Base-by-base conservation (phyloP, 2,888 invertebrate genomes). In the Noctua comes region DNA sequence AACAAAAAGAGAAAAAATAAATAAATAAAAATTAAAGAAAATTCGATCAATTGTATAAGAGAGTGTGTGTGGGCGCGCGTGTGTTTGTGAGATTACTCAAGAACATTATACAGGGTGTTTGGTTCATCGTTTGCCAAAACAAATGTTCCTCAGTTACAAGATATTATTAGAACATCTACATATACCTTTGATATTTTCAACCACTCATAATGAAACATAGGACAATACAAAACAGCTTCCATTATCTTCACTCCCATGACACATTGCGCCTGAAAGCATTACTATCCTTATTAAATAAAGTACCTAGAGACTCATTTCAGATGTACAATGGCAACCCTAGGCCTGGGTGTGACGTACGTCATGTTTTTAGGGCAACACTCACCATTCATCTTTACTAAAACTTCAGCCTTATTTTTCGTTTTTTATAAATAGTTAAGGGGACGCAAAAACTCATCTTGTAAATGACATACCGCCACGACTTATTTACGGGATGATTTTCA, bases 331-430 rank as follows among this genome's bases (percentile, higher is more conserved):
- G 66, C 46, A 73, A 51, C 65, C 71, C 66, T 68, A 66, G 64
- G 62, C 31, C 76, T 84, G 83, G 21, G 40, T 13, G 65, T 85
- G 87, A 89, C 83, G 75, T 70, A 54, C 51, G 81, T 88, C 89
- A 85, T 83, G 83, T 88, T 80, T 89, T 86, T 88, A 71, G 76
- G 72, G 77, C 57, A 77, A 69, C 76, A 57, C 76, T 71, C 83
- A 81, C 84, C 86, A 89, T 88, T 86, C 83, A 87, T 88, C 85
- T 88, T 86, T 72, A 73, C 62, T 78, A 72, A 83, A 82, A 71
- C 81, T 85, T 10, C 43, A 76, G 73, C 70, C 64, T 68, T 76
- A 72, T 59, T 78, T 85, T 84, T 77, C 36, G 57, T 51, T 71
- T 79, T 83, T 68, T 83, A 83, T 83, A 66, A 40, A 68, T 64